Evolutionary conservation across 2,113 vertebrate species (phyloP).

Genomic region (Eulemur rufifrons): DNA sequence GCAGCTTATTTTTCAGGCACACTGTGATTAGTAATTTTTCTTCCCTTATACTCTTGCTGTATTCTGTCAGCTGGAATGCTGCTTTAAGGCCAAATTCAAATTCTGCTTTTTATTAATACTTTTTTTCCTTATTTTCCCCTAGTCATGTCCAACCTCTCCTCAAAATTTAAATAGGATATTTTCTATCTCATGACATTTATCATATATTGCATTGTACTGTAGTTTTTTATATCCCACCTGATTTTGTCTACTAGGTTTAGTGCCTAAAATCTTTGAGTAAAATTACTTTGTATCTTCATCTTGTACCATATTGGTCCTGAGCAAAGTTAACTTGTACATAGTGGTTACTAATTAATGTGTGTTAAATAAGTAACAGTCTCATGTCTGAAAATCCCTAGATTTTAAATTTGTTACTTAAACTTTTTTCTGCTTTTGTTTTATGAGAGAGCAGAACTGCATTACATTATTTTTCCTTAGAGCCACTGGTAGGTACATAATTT

Average conservation of each 20-base stretch:
- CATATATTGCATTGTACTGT: neutral
- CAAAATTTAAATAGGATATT: slow-evolving; percentile 14
- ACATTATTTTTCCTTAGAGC: neutral
- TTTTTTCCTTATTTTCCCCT: neutral
- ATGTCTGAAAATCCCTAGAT: neutral
- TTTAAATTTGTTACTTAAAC: neutral
- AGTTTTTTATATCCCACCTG: neutral
- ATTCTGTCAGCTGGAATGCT: neutral
- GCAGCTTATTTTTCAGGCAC: neutral
- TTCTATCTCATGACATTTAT: neutral
- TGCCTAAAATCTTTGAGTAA: neutral
- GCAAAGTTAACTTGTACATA: neutral
- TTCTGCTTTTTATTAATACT: neutral
- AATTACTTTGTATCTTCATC: neutral
- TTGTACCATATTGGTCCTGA: neutral
- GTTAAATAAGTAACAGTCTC: neutral
- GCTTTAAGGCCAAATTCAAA: neutral
- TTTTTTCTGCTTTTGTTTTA: neutral
- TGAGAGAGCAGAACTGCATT: neutral
- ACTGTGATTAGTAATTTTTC: neutral
- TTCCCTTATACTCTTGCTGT: neutral
- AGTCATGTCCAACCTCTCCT: neutral
- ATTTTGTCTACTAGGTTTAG: neutral
- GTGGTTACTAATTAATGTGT: neutral
- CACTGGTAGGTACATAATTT: neutral